Conservation (phyloP, 2,113 vertebrate genomes). For the Corythoichthys haematopterus region DNA sequence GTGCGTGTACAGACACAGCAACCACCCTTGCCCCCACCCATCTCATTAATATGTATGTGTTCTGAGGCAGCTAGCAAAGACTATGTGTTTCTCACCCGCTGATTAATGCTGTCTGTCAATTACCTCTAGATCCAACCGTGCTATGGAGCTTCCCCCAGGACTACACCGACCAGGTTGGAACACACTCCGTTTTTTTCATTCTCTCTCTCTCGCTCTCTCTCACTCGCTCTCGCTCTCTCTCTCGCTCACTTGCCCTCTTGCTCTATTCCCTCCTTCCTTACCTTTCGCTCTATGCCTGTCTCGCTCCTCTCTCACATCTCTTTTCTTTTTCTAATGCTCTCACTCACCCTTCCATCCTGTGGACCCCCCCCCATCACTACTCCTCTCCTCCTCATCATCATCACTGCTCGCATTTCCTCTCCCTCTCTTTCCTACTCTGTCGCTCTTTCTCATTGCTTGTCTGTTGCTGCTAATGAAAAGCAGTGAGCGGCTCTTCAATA, state of each 20-base stretch:
- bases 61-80: slow-evolving; percentile 76
- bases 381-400: slow-evolving; percentile 29
- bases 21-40: slow-evolving; percentile 76
- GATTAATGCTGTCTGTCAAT: slow-evolving; percentile 95
- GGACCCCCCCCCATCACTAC: slow-evolving; percentile 39
- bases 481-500: slow-evolving; percentile 77
- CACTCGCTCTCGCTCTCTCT: slow-evolving; percentile 28
- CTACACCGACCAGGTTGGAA: slow-evolving; percentile 98
- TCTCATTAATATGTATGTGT: slow-evolving; percentile 82
- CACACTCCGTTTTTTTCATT: slow-evolving; percentile 74
- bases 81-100: slow-evolving; percentile 81
- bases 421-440: slow-evolving; percentile 16
- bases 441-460: slow-evolving; percentile 60
- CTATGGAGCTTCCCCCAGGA: slow-evolving; percentile 99
- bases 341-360: slow-evolving; percentile 55
- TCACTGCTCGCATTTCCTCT: slow-evolving; percentile 17
- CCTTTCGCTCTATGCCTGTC: slow-evolving; percentile 31
- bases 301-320: slow-evolving; percentile 28
- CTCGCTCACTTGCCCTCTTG: slow-evolving; percentile 24
- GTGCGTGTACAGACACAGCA: slow-evolving; percentile 68
- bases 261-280: slow-evolving; percentile 21
- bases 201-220: slow-evolving; percentile 15
- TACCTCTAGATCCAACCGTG: slow-evolving; percentile 98
- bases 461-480: slow-evolving; percentile 80
- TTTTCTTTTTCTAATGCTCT: slow-evolving; percentile 56